Conservation (phyloP, 2,797 vertebrate species). For the Clarias laeviceps region DNA sequence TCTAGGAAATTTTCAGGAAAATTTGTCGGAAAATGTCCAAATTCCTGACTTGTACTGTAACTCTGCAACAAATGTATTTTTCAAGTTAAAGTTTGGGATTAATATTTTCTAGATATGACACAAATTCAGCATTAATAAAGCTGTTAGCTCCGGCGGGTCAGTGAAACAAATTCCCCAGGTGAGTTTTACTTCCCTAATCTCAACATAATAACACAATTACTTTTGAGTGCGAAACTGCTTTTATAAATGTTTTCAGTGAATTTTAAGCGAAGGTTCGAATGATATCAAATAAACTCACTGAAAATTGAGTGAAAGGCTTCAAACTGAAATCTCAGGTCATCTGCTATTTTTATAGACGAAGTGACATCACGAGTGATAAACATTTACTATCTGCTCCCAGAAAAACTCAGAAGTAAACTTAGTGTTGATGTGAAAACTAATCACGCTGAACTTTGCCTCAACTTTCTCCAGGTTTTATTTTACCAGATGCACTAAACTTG, state of each 20-base stretch:
- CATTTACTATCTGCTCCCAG: constrained; percentile 7
- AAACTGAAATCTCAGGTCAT: neutral
- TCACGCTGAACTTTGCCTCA: constrained; percentile 27
- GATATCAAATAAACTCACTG: neutral
- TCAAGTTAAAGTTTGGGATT: neutral
- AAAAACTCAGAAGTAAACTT: constrained; percentile 2
- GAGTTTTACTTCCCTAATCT: neutral
- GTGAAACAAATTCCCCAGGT: neutral
- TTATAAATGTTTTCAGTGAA: neutral
- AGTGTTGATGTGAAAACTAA: neutral
- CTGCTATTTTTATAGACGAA: neutral
- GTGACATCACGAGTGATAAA: neutral
- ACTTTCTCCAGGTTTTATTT: neutral
- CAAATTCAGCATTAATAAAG: neutral
- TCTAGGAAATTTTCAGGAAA: neutral
- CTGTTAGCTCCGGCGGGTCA: neutral
- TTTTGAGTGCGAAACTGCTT: neutral
- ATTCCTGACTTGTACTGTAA: neutral
- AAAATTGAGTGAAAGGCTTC: neutral
- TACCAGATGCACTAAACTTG: neutral
- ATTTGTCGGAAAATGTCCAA: neutral
- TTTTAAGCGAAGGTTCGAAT: neutral
- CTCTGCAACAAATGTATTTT: neutral
- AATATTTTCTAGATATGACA: neutral
- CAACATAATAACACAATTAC: too few relatives aligned